Percentiles rank a stretch among this genome's conserved stretches.
Conservation (phyloP, 2,113 vertebrate genomes). For the Hemiprocne comata region DNA sequence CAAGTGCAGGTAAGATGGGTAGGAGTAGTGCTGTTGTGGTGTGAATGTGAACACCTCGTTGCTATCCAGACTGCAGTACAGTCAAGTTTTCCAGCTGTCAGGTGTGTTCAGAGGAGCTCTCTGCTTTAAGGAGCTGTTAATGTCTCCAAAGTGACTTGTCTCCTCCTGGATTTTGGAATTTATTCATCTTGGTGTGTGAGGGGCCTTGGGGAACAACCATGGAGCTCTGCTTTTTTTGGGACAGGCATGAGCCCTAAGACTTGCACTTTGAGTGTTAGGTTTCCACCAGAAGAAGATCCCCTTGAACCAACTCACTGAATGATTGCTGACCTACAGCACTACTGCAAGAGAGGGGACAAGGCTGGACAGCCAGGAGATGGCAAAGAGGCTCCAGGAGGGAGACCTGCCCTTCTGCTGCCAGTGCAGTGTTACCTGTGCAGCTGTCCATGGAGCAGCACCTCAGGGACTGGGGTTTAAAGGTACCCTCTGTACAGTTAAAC, state of each 20-base stretch:
- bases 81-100: neutral
- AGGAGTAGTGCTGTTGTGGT: neutral
- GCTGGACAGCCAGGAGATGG: fast-evolving
- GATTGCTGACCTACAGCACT: neutral
- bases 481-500: neutral
- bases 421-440: neutral
- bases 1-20: slow-evolving; percentile 15
- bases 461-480: neutral
- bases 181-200: neutral
- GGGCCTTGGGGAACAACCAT: neutral
- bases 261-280: neutral
- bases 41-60: slow-evolving; percentile 8
- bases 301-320: neutral
- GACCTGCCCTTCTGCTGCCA: neutral
- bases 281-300: neutral
- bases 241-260: neutral
- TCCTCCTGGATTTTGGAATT: neutral
- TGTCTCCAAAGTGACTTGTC: neutral
- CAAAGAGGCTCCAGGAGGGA: neutral
- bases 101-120: neutral
- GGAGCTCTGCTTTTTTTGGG: neutral
- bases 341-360: fast-evolving
- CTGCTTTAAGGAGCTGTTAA: neutral
- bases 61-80: neutral
- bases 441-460: neutral